These are phyloP conservation scores for Apodemus sylvaticus DNA, from an alignment of 2,113 vertebrate species.

Conservation along the genomic window DNA sequence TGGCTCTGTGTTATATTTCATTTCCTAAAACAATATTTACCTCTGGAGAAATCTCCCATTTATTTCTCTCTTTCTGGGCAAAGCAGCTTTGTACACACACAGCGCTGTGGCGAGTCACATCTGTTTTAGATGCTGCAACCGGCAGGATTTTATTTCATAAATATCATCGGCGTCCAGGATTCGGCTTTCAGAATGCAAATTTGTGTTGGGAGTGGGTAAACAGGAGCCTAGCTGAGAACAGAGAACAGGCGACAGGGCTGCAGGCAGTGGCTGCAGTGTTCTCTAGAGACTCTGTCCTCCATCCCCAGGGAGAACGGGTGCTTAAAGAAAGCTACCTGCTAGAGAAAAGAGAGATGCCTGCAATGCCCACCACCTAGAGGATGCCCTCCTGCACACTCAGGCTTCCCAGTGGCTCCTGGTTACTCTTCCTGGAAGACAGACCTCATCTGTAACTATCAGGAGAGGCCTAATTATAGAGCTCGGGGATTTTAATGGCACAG, in stretches of 20 bases:
- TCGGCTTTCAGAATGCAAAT: slow-evolving; percentile 54
- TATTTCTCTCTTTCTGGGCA: slow-evolving; percentile 55
- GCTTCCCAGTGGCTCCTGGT: slow-evolving; percentile 77
- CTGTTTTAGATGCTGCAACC: slow-evolving; percentile 59
- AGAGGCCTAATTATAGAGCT: slow-evolving; percentile 89
- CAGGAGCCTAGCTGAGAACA: not conserved
- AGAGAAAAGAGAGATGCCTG: slow-evolving; percentile 60
- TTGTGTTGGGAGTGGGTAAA: slow-evolving; percentile 29
- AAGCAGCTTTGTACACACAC: not conserved
- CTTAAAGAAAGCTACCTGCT: slow-evolving; percentile 61
- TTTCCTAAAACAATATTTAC: slow-evolving; percentile 69
- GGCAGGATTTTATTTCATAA: slow-evolving; percentile 55
- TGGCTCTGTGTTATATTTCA: not conserved
- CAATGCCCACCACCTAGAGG: slow-evolving; percentile 45
- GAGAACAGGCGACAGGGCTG: not conserved
- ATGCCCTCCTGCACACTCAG: slow-evolving; percentile 76
- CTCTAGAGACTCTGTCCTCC: not conserved
- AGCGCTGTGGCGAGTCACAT: slow-evolving; percentile 35
- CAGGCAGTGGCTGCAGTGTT: fast-evolving
- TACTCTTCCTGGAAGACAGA: slow-evolving; percentile 79
- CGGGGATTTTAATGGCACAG: slow-evolving; percentile 88
- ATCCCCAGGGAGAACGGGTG: slow-evolving; percentile 13
- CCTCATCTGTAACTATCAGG: slow-evolving; percentile 86
- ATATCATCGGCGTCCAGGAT: slow-evolving; percentile 44
- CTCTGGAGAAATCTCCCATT: slow-evolving; percentile 28